Evolutionary conservation across 1,140 invertebrate genomes (phyloP).

Genomic region (Apis florea): DNA sequence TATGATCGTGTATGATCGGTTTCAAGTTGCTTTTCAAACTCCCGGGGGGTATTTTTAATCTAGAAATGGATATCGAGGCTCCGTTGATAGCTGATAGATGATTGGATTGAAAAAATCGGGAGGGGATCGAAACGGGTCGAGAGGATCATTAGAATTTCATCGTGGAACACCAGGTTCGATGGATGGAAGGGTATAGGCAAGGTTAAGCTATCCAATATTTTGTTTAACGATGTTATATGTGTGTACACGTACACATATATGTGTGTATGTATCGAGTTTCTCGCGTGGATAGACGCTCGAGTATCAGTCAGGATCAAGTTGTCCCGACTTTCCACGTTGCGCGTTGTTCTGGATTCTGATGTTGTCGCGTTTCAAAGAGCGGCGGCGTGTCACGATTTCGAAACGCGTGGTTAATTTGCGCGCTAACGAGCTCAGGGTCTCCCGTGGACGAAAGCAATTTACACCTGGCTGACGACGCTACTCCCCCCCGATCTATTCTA

Average conservation of each 20-base stretch:
- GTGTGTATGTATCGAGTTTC: too few relatives aligned
- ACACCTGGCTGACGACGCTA: not conserved
- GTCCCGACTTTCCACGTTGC: not conserved
- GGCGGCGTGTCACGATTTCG: not conserved
- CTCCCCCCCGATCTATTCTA: not conserved
- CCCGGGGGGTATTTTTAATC: not conserved
- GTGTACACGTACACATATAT: too few relatives aligned
- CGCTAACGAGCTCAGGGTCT: not conserved
- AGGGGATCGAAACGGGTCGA: not conserved
- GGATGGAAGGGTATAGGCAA: not conserved
- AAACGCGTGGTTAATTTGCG: conserved; percentile 9
- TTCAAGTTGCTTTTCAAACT: not conserved
- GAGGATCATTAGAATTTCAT: conserved; percentile 14
- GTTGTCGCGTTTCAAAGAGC: conserved; percentile 4
- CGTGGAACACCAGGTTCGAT: not conserved
- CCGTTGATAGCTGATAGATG: not conserved
- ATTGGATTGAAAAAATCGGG: conserved; percentile 21
- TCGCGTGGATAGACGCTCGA: too few relatives aligned
- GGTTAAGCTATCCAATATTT: not conserved
- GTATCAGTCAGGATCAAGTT: not conserved
- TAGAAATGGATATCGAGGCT: conserved; percentile 1
- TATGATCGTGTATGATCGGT: not conserved
- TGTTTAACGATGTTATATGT: too few relatives aligned
- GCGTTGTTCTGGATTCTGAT: not conserved
- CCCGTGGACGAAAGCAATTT: not conserved